These are phyloP conservation scores for Nasonia giraulti DNA, from an alignment of 1,140 invertebrate genomes.

Conservation along the genomic window DNA sequence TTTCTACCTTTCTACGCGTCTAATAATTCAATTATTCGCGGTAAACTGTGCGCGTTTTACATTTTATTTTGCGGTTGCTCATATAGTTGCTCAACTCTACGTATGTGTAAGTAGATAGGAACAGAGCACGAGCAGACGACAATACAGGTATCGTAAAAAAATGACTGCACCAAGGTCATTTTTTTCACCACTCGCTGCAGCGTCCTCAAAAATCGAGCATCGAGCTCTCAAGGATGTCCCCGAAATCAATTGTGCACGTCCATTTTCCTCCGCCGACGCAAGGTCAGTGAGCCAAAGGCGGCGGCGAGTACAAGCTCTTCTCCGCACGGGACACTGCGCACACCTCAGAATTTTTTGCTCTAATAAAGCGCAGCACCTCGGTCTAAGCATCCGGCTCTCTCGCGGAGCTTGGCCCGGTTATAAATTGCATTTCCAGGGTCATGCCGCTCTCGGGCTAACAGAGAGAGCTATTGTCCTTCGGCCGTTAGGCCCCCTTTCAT, in stretches of 20 bases:
- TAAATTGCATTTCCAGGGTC: slow-evolving; percentile 41
- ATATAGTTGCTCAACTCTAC: not conserved
- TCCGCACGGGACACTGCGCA: not conserved
- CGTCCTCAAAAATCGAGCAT: not conserved
- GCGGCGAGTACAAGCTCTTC: not conserved
- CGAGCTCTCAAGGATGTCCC: not conserved
- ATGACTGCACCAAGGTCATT: not conserved
- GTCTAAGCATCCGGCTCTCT: not conserved
- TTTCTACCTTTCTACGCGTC: slow-evolving; percentile 9
- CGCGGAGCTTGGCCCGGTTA: not conserved
- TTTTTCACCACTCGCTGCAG: not conserved
- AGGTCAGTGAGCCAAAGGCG: not conserved
- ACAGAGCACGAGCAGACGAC: not conserved
- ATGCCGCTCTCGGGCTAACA: not conserved
- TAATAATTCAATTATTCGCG: slow-evolving; percentile 39
- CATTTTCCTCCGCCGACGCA: slow-evolving; percentile 6
- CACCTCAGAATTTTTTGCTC: slow-evolving; percentile 21
- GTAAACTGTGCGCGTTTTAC: not conserved
- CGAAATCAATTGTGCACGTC: slow-evolving; percentile 11
- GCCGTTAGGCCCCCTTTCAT: not conserved
- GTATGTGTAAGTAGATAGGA: not conserved
- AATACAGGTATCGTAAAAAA: too few relatives aligned
- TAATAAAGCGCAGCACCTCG: not conserved
- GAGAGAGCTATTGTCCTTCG: slow-evolving; percentile 11
- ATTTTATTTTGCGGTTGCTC: not conserved